Conservation (phyloP, 2,888 invertebrate genomes). For the Phengaris arion region DNA sequence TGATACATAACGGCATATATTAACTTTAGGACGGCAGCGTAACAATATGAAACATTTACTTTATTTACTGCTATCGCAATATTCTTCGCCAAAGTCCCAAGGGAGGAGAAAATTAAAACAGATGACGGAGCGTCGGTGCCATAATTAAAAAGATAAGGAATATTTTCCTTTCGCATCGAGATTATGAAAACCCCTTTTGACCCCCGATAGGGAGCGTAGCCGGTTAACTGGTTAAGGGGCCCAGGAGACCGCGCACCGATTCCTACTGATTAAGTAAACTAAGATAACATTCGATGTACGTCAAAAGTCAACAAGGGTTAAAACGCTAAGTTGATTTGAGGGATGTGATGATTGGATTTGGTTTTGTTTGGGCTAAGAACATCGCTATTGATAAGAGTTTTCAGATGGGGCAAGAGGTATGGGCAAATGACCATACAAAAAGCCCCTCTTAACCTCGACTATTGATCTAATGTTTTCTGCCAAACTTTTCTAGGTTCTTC, state of each 20-base stretch:
- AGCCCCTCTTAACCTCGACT: too few relatives aligned
- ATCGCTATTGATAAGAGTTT: not conserved
- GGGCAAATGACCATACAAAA: too few relatives aligned
- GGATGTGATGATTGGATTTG: slow-evolving; percentile 76
- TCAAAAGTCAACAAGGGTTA: slow-evolving; percentile 77
- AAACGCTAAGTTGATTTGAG: slow-evolving; percentile 73
- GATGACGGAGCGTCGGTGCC: slow-evolving; percentile 70
- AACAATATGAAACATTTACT: slow-evolving; percentile 7
- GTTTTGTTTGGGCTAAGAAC: slow-evolving; percentile 42
- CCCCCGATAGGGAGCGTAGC: slow-evolving; percentile 50
- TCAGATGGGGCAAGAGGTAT: not conserved
- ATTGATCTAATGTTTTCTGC: too few relatives aligned
- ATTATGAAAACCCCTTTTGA: slow-evolving; percentile 65
- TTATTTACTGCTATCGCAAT: slow-evolving; percentile 30
- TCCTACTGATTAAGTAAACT: slow-evolving; percentile 77
- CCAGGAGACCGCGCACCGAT: slow-evolving; percentile 65
- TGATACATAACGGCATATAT: too few relatives aligned
- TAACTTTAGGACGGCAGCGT: not conserved
- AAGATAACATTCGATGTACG: slow-evolving; percentile 75
- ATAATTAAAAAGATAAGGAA: slow-evolving; percentile 80
- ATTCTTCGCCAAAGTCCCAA: slow-evolving; percentile 53
- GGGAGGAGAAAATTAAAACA: slow-evolving; percentile 73
- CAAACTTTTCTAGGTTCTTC: too few relatives aligned
- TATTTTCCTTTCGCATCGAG: slow-evolving; percentile 62
- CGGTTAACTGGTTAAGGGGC: slow-evolving; percentile 70